A percentile compares a stretch with the other conserved stretches of the same genome.
Conservation (phyloP, 2,113 vertebrate genomes). For the Azemiops feae region DNA sequence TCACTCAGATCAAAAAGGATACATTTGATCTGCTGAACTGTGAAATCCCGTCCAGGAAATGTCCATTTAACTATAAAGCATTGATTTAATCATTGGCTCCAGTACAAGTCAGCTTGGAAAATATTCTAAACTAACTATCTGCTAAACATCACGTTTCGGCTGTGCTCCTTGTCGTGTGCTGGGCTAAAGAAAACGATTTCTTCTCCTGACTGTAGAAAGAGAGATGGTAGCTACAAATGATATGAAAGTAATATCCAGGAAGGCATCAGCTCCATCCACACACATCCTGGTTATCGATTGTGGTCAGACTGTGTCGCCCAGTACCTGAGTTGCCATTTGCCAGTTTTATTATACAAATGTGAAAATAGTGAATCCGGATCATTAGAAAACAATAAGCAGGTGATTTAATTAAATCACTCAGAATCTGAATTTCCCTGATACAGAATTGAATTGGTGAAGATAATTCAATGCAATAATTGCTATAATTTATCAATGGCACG, state of each 20-base stretch:
- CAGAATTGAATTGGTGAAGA: background rate
- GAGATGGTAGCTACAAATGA: background rate
- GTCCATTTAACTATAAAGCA: background rate
- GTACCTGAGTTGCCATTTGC: background rate
- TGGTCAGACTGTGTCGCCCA: background rate
- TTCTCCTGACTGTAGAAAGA: background rate
- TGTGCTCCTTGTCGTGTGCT: background rate
- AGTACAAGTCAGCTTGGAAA: background rate
- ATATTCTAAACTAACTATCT: background rate
- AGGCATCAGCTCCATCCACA: background rate
- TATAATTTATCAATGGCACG: background rate
- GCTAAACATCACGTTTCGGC: background rate
- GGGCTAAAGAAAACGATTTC: background rate
- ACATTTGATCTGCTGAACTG: background rate
- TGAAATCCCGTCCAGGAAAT: background rate
- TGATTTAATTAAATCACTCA: background rate
- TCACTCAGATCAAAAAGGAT: background rate
- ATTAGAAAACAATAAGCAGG: background rate
- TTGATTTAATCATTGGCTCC: background rate
- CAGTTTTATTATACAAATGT: background rate
- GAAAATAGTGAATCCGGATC: background rate
- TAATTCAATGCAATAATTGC: background rate
- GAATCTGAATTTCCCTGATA: background rate
- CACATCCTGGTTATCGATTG: background rate
- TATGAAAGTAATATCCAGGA: background rate